Evolutionary conservation across 2,888 invertebrate species (phyloP).

Genomic region (Seira ritae): DNA sequence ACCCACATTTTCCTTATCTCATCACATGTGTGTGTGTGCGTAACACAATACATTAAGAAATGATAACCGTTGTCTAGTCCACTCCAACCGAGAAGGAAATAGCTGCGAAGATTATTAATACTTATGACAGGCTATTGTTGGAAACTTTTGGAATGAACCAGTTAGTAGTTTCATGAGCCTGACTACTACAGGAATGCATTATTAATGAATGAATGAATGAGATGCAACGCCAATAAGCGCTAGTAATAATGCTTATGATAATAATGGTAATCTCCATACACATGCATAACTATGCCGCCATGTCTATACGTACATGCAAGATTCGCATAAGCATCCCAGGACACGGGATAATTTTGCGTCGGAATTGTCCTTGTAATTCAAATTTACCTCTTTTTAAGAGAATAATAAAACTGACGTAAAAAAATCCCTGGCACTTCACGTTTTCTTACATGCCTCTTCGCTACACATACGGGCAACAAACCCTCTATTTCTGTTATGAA

Average conservation of each 20-base stretch:
- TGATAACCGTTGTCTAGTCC: too few species aligned
- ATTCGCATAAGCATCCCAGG: too few species aligned
- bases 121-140: too few species aligned
- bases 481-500: not conserved
- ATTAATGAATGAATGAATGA: not conserved
- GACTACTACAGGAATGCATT: not conserved
- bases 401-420: conserved; percentile 4
- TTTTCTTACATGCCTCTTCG: not conserved
- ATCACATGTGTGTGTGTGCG: too few species aligned
- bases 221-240: not conserved
- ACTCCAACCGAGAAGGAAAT: too few species aligned
- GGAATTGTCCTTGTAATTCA: conserved; percentile 4
- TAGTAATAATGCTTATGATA: not conserved
- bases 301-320: too few species aligned
- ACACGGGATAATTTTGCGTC: too few species aligned
- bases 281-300: too few species aligned
- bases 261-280: not conserved
- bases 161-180: not conserved
- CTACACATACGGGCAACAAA: not conserved
- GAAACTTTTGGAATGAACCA: too few species aligned
- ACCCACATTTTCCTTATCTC: too few species aligned
- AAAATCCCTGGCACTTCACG: not conserved
- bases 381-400: not conserved
- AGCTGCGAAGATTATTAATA: too few species aligned
- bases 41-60: too few species aligned